A percentile compares a stretch with the other conserved stretches of the same genome.
These are phyloP conservation scores for Tenthredo mesomela DNA, from an alignment of 2,888 invertebrate species.

Conservation along the genomic window DNA sequence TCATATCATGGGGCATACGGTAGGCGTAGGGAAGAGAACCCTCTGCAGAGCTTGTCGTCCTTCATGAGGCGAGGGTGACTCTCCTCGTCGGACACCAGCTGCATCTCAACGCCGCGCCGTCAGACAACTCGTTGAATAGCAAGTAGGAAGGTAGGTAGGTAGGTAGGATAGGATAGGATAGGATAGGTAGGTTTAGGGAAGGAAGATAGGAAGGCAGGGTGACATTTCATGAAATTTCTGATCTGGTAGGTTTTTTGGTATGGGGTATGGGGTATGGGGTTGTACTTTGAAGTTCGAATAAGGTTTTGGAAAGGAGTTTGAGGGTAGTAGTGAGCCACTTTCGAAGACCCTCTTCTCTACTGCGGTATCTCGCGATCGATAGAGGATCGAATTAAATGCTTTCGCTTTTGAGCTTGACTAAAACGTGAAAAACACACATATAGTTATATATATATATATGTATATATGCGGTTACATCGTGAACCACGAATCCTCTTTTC, in stretches of 20 bases:
- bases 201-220: not conserved
- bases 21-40: slow-evolving; percentile 16
- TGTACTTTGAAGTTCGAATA: slow-evolving; percentile 41
- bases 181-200: slow-evolving; percentile 18
- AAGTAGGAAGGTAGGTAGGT: slow-evolving; percentile 38
- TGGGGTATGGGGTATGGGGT: not conserved
- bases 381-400: slow-evolving; percentile 38
- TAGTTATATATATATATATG: too few relatives aligned
- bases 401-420: not conserved
- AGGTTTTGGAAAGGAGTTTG: slow-evolving; percentile 18
- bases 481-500: not conserved
- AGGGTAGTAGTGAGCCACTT: slow-evolving; percentile 43
- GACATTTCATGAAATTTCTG: slow-evolving; percentile 38
- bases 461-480: not conserved
- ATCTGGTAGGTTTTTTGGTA: not conserved
- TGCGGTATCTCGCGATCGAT: not conserved
- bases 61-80: slow-evolving; percentile 15
- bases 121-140: slow-evolving; percentile 51
- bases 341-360: not conserved
- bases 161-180: slow-evolving; percentile 15
- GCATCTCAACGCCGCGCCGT: slow-evolving; percentile 50
- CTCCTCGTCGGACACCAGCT: slow-evolving; percentile 51
- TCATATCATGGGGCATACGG: not conserved
- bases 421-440: slow-evolving; percentile 1
- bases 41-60: slow-evolving; percentile 14